Base-by-base conservation (phyloP, 2,797 vertebrate species). In the Lepus townsendii region DNA sequence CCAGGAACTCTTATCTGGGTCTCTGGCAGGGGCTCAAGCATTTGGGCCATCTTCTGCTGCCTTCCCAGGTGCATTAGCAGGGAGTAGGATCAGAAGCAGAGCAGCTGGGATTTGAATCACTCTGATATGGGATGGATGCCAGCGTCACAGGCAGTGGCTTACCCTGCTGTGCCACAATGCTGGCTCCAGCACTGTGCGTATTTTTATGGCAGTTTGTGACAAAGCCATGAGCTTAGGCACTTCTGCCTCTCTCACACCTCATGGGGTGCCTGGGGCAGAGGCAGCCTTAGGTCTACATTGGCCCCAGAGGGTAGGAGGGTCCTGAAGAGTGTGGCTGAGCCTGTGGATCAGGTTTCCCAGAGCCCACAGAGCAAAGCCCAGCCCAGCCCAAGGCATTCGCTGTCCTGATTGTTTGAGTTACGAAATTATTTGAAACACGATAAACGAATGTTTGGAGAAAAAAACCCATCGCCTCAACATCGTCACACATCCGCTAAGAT, bases 321-420 rank as follows among this genome's bases (percentile, higher is more conserved):
- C 38, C 16, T 2, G 12, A 92, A 42, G 35, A 32, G 17, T 83
- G 60, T 66, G 16, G 54, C 17, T 5, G 50, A 47, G 50, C 35
- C 47, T 12, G 0, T 75, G n/a, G 47, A 68, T 77, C 0, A 78
- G 65, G 69, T 90, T 88, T 79, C 77, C 73, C 75, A 77, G 88
- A 90, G 30, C 77, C 83, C 88, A 79, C 30, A 87, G n/a, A 65
- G 8, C 22, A 14, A 65, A 6, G 3, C 63, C 32, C n/a, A 76
- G 19, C 57, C 77, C 57, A 50, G 57, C 75, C 77, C 60, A 14
- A 27, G 14, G 16, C 35, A 17, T 35, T 32, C 3, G 2, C 77
- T 83, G 63, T 87, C 66, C 93, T 84, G 57, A 47, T 68, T 38
- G 12, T 52, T 90, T 80, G 54, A 63, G 84, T 94, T 68, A 66